phyloP scores from a whole-genome alignment of 2,113 vertebrate genomes.

The Pogona vitticeps region DNA sequence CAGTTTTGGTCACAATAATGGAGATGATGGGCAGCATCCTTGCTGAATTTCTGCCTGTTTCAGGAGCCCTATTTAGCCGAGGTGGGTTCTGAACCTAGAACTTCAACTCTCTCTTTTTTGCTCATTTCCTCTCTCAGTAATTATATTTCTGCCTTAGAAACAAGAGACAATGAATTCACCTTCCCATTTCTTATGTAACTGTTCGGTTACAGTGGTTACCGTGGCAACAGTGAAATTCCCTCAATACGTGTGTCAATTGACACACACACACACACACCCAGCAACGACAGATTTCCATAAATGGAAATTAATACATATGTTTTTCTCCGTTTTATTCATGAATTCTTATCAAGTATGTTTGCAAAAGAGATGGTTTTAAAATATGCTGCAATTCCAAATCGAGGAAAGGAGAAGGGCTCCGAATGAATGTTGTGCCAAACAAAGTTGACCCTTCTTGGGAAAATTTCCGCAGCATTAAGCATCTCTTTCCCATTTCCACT shows the following conservation, averaged over 20 bases:
- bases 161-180: conserved; percentile 21
- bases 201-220: conserved; percentile 55
- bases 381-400: not conserved
- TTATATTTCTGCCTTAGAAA: not conserved
- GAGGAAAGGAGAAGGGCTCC: too few species aligned
- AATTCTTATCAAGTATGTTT: conserved; percentile 34
- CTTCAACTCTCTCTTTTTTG: not conserved
- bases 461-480: not conserved
- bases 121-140: not conserved
- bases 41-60: not conserved
- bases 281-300: conserved; percentile 48
- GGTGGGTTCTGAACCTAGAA: not conserved
- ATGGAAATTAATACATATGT: conserved; percentile 31
- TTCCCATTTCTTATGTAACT: conserved; percentile 52
- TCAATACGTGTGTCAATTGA: conserved; percentile 63
- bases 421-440: not conserved
- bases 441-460: not conserved
- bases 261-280: conserved; percentile 54
- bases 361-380: not conserved
- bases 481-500: too few species aligned
- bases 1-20: not conserved
- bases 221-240: conserved; percentile 53
- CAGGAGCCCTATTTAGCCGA: not conserved
- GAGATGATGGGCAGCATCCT: not conserved
- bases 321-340: conserved; percentile 13